Percentiles rank a stretch among this genome's conserved stretches.
Evolutionary conservation across 2,113 vertebrate genomes (phyloP).

Genomic region (Aplodontia rufa): DNA sequence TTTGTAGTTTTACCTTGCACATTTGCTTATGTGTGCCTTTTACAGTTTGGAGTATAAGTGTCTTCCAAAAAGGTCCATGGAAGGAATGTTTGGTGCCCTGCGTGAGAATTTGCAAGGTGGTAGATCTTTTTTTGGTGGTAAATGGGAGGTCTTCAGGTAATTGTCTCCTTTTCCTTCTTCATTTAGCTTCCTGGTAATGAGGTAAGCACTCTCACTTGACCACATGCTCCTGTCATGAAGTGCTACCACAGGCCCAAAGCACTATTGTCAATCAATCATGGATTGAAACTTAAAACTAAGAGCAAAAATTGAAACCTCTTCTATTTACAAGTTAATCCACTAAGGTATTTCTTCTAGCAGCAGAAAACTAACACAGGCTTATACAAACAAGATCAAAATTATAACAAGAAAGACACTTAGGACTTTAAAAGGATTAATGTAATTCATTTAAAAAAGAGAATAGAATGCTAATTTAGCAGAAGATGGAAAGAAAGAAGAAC

Average conservation of each 20-base stretch:
- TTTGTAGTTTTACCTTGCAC: background rate
- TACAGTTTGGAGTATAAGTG: background rate
- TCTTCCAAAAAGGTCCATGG: fast-evolving
- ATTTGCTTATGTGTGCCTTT: background rate
- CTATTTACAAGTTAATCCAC: background rate
- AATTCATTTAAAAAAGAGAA: background rate
- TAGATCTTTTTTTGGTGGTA: fast-evolving
- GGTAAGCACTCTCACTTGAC: background rate
- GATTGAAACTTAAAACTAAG: background rate
- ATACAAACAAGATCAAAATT: background rate
- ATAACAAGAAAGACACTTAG: background rate
- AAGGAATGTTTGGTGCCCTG: background rate
- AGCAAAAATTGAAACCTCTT: background rate
- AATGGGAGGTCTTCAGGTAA: background rate
- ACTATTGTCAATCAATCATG: background rate
- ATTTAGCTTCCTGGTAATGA: background rate
- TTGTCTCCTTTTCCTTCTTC: background rate
- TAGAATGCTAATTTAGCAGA: too few relatives aligned
- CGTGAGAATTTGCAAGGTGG: fast-evolving
- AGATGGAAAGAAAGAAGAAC: too few relatives aligned
- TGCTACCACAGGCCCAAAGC: background rate
- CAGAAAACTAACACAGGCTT: background rate
- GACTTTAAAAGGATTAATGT: background rate
- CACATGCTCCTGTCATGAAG: fast-evolving
- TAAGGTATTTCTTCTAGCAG: background rate